Base-by-base conservation (phyloP, 2,888 invertebrate species). In the Drosophila crucigera region DNA sequence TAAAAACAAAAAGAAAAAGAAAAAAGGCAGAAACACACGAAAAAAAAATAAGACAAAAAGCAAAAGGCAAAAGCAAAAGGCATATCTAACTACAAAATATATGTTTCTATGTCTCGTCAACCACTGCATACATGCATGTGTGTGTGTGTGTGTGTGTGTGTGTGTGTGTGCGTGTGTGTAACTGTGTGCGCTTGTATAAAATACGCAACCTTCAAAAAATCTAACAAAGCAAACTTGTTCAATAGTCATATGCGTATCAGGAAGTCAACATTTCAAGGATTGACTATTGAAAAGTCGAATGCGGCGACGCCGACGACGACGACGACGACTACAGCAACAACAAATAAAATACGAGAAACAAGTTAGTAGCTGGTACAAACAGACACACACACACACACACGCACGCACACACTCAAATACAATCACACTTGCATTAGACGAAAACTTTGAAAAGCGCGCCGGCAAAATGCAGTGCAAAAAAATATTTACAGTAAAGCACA, bases 261-360 rank as follows among this genome's bases (percentile, higher is more conserved):
- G 92, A 92, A 92, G 92, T 92, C 88, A 91, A 92, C 88, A 88
- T 92, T 91, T 92, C 92, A 92, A 92, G 92, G 92, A 92, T 92
- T 91, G 91, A 91, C 91, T 91, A 91, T 91, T 91, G 91, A 91
- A 91, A 91, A 91, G 91, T 91, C 91, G 91, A 89, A 89, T 87
- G 84, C 91, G 88, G 78, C 84, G 76, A 64, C 73, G 65, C 35
- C 72, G 65, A 66, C 76, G 33, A 4, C 43, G 62, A 4, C 43
- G 62, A 66, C 76, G 63, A 4, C 43, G 62, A 63, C 76, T 61
- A 28, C 73, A 47, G 63, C 73, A 58, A 67, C 61, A 68, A 78
- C 81, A 65, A 62, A 78, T 56, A 56, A 73, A 82, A 76, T 71
- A 81, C 80, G 79, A 83, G 80, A 80, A 83, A 83, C 84, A 84